phyloP scores from a whole-genome alignment of 2,113 vertebrate genomes.

The Phodopus roborovskii region DNA sequence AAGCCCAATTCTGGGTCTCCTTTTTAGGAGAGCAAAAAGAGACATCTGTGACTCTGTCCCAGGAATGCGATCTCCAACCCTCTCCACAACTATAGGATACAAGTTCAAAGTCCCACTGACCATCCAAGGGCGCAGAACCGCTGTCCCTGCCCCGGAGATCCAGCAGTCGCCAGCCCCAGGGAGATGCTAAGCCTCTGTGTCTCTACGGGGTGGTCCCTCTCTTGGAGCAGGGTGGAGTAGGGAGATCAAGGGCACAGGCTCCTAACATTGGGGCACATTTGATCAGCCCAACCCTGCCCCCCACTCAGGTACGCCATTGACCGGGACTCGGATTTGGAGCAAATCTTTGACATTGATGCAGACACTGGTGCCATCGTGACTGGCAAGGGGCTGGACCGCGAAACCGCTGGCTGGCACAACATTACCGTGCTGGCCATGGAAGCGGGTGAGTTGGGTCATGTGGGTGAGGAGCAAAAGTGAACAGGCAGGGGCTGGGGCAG shows the following conservation, averaged over 20 bases:
- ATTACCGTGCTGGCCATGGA: conserved; percentile 96
- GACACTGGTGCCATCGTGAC: conserved; percentile 94
- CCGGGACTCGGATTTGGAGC: conserved; percentile 91
- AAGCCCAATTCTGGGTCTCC: not conserved
- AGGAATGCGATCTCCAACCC: not conserved
- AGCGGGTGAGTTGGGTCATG: conserved; percentile 88
- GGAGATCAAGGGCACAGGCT: not conserved
- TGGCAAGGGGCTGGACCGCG: conserved; percentile 94
- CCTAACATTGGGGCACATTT: not conserved
- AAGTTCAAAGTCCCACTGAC: not conserved
- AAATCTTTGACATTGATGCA: conserved; percentile 96
- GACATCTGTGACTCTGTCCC: not conserved
- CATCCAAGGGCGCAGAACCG: not conserved
- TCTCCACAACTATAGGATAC: not conserved
- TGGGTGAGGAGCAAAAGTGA: too few relatives aligned
- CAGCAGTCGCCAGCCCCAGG: not conserved
- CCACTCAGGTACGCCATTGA: conserved; percentile 94
- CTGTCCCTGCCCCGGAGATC: not conserved
- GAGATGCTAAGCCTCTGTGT: not conserved
- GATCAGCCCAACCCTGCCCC: conserved; percentile 39
- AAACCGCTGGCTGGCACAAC: conserved; percentile 98
- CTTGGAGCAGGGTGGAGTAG: not conserved
- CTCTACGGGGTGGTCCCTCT: not conserved
- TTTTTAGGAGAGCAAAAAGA: not conserved
- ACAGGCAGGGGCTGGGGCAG: not conserved